Conservation (phyloP, 2,888 invertebrate species). For the Drosophila suboccidentalis region DNA sequence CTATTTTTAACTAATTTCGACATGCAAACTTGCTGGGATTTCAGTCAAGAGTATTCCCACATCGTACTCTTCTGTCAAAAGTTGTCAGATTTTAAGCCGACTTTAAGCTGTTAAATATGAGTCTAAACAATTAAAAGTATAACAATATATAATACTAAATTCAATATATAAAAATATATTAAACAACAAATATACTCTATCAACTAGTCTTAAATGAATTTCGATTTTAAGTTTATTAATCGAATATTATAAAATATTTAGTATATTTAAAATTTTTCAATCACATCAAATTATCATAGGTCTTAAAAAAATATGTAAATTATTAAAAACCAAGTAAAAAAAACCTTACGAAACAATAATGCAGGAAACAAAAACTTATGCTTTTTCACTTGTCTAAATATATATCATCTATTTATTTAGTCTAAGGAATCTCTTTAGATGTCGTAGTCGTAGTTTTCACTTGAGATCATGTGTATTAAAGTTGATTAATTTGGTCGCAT, state of each 20-base stretch:
- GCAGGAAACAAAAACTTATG: background rate
- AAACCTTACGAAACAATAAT: background rate
- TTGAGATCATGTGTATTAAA: slow-evolving; percentile 46
- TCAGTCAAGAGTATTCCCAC: slow-evolving; percentile 6
- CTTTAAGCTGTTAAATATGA: background rate
- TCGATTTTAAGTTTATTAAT: background rate
- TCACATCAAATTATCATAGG: background rate
- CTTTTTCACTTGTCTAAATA: background rate
- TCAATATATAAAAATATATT: no score
- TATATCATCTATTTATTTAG: slow-evolving; percentile 1
- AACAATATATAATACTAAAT: no score
- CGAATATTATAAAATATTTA: no score
- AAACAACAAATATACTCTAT: no score
- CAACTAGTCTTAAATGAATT: no score
- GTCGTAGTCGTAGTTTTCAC: slow-evolving; percentile 16
- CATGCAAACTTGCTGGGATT: slow-evolving; percentile 33
- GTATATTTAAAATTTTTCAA: background rate
- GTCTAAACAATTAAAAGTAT: background rate
- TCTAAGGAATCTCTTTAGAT: background rate
- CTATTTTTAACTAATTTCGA: slow-evolving; percentile 63
- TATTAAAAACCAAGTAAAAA: background rate
- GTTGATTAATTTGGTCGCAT: slow-evolving; percentile 71
- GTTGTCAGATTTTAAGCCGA: background rate
- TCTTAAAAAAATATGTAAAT: no score
- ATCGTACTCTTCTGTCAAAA: background rate